These are phyloP conservation scores for Plectrocnemia conspersa DNA, from an alignment of 1,140 invertebrate genomes.

Conservation along the genomic window DNA sequence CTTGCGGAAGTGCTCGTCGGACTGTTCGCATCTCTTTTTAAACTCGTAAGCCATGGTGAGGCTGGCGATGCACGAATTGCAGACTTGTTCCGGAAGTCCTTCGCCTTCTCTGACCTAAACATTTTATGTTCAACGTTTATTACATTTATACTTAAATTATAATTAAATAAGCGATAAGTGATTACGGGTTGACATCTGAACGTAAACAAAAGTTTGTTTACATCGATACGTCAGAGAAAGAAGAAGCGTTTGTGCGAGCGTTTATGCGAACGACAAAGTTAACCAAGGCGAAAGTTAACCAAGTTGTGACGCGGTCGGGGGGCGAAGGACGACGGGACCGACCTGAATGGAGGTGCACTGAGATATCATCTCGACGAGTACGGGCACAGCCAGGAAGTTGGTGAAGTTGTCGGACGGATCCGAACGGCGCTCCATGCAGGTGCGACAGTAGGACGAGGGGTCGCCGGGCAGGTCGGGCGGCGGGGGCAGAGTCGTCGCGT, in stretches of 20 bases:
- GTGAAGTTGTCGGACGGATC: slow-evolving; percentile 16
- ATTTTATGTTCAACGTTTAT: neutral
- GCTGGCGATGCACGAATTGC: slow-evolving; percentile 22
- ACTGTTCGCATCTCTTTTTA: slow-evolving; percentile 27
- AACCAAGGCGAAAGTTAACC: too few species aligned
- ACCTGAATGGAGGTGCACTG: slow-evolving; percentile 23
- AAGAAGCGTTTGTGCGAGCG: too few species aligned
- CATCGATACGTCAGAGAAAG: neutral
- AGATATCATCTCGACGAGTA: slow-evolving; percentile 23
- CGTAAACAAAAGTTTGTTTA: neutral
- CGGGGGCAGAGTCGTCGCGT: slow-evolving; percentile 15
- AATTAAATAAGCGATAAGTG: neutral
- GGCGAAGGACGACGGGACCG: too few species aligned
- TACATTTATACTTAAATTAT: neutral
- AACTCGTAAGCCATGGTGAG: slow-evolving; percentile 28
- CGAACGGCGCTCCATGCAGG: slow-evolving; percentile 20
- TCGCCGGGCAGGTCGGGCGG: neutral
- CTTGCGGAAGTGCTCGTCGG: slow-evolving; percentile 26
- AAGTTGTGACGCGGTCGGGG: neutral
- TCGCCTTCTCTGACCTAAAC: slow-evolving; percentile 26
- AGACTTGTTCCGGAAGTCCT: slow-evolving; percentile 29
- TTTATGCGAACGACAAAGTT: neutral
- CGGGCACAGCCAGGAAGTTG: slow-evolving; percentile 18
- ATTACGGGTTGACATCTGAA: too few species aligned
- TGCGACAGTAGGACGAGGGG: slow-evolving; percentile 14